Evolutionary conservation across 2,888 invertebrate genomes (phyloP).

Genomic region (Laspeyria flexula): DNA sequence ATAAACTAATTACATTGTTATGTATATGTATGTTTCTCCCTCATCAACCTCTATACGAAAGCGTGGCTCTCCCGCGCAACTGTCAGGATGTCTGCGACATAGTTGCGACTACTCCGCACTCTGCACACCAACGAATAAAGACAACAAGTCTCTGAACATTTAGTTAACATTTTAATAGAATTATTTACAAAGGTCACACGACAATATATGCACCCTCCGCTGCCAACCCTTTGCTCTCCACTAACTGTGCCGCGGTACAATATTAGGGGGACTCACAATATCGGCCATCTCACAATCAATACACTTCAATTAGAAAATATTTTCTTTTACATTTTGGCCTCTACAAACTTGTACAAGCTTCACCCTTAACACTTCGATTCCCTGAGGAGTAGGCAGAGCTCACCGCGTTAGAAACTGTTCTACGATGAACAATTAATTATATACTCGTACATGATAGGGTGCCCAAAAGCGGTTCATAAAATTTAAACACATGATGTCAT

Average conservation of each 20-base stretch:
- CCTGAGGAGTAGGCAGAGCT: constrained; percentile 4
- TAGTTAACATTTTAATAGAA: too few species aligned
- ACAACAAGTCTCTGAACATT: background rate
- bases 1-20: too few species aligned
- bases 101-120: too few species aligned
- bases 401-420: background rate
- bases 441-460: too few species aligned
- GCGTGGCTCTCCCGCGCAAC: too few species aligned
- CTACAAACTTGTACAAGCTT: constrained; percentile 3
- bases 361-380: constrained; percentile 5
- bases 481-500: background rate
- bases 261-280: too few species aligned
- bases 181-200: constrained; percentile 7
- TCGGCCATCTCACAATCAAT: constrained; percentile 8
- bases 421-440: constrained; percentile 1
- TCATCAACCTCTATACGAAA: too few species aligned
- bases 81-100: too few species aligned
- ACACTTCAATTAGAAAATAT: constrained; percentile 16
- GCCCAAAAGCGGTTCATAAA: background rate
- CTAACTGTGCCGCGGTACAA: background rate
- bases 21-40: too few species aligned
- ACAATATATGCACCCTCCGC: constrained; percentile 7
- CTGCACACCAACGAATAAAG: too few species aligned
- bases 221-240: background rate
- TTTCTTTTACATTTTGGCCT: constrained; percentile 6